Evolutionary conservation across 2,797 vertebrate genomes (phyloP).

Genomic region (Spinus pinus): DNA sequence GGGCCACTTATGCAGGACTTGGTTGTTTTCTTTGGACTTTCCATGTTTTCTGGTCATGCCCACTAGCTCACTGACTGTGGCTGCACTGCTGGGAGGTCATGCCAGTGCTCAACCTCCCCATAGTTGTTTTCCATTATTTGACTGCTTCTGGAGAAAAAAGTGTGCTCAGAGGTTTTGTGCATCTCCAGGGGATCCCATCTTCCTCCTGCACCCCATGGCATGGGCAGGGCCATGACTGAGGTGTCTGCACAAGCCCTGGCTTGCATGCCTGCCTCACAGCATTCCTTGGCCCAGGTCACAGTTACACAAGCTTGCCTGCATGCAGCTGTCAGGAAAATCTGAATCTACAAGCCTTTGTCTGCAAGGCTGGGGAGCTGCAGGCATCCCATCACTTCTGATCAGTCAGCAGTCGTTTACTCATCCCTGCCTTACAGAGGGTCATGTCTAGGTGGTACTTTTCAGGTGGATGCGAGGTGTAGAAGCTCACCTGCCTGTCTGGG

Average conservation of each 20-base stretch:
- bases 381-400: neutral
- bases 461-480: neutral
- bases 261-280: fast-evolving
- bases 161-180: neutral
- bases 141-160: neutral
- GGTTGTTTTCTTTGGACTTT: neutral
- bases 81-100: neutral
- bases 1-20: neutral
- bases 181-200: neutral
- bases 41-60: fast-evolving
- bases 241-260: neutral
- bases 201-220: fast-evolving
- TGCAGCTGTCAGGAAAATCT: neutral
- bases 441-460: neutral
- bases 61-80: fast-evolving
- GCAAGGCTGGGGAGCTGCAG: neutral
- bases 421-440: neutral
- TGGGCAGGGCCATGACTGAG: neutral
- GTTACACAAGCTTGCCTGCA: neutral
- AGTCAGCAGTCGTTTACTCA: neutral
- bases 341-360: neutral
- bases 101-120: fast-evolving
- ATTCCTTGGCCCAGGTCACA: fast-evolving
- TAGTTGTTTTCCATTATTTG: neutral
- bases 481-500: no score